phyloP scores from a whole-genome alignment of 2,797 vertebrate genomes.

The Pogoniulus pusillus region DNA sequence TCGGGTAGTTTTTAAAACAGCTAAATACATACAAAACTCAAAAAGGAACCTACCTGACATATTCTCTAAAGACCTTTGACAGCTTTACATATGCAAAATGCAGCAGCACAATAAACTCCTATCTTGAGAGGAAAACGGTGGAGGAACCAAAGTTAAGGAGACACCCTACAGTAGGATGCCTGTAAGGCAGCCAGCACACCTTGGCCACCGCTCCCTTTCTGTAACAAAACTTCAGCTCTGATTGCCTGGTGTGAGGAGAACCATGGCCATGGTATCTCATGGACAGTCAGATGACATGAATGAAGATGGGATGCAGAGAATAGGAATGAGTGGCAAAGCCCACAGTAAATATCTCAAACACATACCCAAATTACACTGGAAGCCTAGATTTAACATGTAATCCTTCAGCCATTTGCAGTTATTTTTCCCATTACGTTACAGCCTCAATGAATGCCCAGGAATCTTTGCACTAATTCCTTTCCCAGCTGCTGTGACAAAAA shows the following conservation, averaged over 20 bases:
- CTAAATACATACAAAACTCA: neutral
- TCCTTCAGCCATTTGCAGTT: neutral
- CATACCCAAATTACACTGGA: neutral
- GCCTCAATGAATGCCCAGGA: neutral
- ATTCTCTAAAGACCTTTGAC: neutral
- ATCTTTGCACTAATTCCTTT: neutral
- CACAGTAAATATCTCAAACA: neutral
- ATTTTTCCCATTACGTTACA: neutral
- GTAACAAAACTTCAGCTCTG: neutral
- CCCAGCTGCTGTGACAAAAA: neutral
- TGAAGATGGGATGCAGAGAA: neutral
- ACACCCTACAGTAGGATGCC: neutral
- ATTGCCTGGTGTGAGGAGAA: neutral
- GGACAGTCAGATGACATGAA: neutral
- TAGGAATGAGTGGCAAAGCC: neutral
- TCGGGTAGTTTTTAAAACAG: neutral
- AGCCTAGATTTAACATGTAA: neutral
- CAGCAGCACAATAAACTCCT: neutral
- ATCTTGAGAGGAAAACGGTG: neutral
- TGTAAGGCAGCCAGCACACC: neutral
- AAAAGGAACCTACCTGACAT: neutral
- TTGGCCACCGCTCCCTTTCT: rapidly evolving
- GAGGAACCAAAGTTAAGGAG: neutral
- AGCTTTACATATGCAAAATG: neutral
- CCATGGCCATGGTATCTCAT: neutral